Conservation (phyloP, 2,888 invertebrate species). For the Tromatobia lineatoria region DNA sequence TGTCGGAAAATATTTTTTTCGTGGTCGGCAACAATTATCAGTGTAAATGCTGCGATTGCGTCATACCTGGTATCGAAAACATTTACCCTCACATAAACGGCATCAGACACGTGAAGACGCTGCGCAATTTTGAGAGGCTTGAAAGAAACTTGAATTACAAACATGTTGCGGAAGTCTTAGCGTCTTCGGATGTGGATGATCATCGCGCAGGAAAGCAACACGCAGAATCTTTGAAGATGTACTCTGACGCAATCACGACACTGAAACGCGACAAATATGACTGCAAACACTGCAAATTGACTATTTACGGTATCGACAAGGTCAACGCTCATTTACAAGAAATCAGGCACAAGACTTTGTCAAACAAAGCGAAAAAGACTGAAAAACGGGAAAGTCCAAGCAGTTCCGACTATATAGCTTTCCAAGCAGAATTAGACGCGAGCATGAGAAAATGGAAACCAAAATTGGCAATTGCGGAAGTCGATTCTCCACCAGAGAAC, state of each 20-base stretch:
- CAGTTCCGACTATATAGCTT: neutral
- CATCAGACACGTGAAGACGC: neutral
- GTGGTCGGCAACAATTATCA: neutral
- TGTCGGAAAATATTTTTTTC: neutral
- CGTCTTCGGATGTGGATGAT: neutral
- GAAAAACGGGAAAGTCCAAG: neutral
- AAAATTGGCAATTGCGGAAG: neutral
- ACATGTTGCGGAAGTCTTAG: neutral
- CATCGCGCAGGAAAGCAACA: neutral
- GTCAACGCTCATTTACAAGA: neutral
- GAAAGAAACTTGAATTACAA: neutral
- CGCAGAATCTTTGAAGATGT: neutral
- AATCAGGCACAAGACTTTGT: neutral
- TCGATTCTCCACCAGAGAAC: neutral
- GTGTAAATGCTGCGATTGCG: slow-evolving; percentile 16
- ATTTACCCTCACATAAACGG: slow-evolving; percentile 34
- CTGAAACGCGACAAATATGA: neutral
- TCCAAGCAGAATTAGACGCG: no score
- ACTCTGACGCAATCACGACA: no score
- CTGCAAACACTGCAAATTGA: neutral
- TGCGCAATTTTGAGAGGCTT: neutral
- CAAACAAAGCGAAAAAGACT: neutral
- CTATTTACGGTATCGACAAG: neutral
- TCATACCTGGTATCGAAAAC: slow-evolving; percentile 19
- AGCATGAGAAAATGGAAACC: neutral